Evolutionary conservation across 2,113 vertebrate species (phyloP).

Genomic region (Morone chrysops): DNA sequence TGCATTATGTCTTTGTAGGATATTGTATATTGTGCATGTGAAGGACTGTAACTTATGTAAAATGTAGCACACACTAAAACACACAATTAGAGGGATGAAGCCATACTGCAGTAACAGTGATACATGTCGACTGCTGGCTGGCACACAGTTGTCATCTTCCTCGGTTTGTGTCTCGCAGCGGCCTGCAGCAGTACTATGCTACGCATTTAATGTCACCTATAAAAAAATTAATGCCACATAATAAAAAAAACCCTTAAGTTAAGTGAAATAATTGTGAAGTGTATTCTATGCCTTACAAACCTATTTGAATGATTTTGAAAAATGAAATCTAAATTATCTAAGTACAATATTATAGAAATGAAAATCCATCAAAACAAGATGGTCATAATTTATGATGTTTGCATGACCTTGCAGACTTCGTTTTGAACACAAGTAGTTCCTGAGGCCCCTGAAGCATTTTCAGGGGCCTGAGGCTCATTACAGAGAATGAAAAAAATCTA

Average conservation of each 20-base stretch:
- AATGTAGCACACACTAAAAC: background rate
- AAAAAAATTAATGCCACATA: background rate
- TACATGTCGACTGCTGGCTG: background rate
- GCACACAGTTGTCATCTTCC: background rate
- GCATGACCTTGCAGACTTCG: background rate
- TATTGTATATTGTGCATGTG: too few relatives aligned
- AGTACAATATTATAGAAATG: background rate
- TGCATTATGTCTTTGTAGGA: background rate
- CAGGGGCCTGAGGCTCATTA: conserved; percentile 10
- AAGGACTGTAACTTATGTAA: background rate
- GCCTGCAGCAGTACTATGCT: too few relatives aligned
- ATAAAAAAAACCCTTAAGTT: too few relatives aligned
- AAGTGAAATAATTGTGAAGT: too few relatives aligned
- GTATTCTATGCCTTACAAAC: background rate
- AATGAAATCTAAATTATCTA: background rate
- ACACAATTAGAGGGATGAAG: background rate
- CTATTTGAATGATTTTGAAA: background rate
- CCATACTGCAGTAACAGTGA: background rate
- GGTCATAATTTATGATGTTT: background rate
- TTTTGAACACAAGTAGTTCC: background rate
- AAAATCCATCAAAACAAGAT: background rate
- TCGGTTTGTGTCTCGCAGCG: background rate
- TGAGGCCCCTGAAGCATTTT: conserved; percentile 14
- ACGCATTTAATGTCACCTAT: background rate
- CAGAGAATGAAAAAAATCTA: conserved; percentile 1